Base-by-base conservation (phyloP, 2,888 invertebrate species). In the Epicampocera succincta region DNA sequence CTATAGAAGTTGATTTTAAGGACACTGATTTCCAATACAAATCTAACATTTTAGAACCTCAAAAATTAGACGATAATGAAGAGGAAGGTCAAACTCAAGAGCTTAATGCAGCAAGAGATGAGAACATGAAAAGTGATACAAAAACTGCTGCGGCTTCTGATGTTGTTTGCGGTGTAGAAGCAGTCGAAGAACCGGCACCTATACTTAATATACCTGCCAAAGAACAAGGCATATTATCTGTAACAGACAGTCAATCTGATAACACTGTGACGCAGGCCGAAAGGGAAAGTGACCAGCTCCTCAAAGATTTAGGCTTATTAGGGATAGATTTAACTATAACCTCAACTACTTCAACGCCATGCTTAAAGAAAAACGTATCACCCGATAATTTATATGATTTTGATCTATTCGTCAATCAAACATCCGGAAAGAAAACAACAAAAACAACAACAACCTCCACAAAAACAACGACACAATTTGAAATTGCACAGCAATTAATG, bases 1-100 rank as follows among this genome's bases (percentile, higher is more conserved):
- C 99, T 0, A 98, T 99, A 0, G 99, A 99, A 92, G 97, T 99
- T 15, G 99, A 99, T 91, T 92, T 99, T 8, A 95, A 97, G 1
- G 95, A 96, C 85, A 96, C 95, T 72, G 98, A 98, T 21, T 98
- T 99, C 90, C 97, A 97, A 85, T 98, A 97, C 87, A 96, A 96
- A 90, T 88, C 90, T 0, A 87, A 86, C 65, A 87, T 89, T 3
- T 81, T 90, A 2, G 88, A 89, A 52, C 90, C 90, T 1, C 90
- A 90, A 42, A 87, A 88, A 46, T 71, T 90, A 17, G 90, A 90
- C 66, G 90, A 89, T 4, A 89, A 89, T 58, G 89, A 89, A 56
- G 85, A 87, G 3, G 86, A 86, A 2, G 85, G 84, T 42, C 74
- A 74, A 71, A 58, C 38, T 5, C 40, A 48, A 21, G 42, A 17